Evolutionary conservation across 2,113 vertebrate species (phyloP).

Genomic region (Lontra canadensis): DNA sequence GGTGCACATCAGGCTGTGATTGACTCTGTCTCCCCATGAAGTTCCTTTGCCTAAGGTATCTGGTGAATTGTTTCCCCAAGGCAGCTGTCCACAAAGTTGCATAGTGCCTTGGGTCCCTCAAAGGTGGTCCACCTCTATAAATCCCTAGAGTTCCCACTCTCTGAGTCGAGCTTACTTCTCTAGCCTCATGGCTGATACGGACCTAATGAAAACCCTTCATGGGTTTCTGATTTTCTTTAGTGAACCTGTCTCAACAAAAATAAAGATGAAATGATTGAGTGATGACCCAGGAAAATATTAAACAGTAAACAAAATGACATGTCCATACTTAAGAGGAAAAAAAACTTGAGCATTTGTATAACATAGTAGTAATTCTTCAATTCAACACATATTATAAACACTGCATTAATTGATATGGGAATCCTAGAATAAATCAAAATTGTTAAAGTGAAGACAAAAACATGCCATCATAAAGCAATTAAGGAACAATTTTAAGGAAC

Average conservation of each 20-base stretch:
- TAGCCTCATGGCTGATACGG: background rate
- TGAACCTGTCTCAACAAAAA: background rate
- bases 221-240: background rate
- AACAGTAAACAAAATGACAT: background rate
- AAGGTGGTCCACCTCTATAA: background rate
- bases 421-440: background rate
- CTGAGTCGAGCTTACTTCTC: background rate
- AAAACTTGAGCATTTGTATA: background rate
- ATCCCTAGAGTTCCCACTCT: background rate
- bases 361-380: background rate
- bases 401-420: background rate
- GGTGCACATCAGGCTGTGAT: background rate
- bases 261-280: background rate
- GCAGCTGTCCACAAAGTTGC: background rate
- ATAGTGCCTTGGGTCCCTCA: background rate
- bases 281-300: background rate
- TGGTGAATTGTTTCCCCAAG: background rate
- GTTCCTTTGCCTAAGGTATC: background rate
- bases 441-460: background rate
- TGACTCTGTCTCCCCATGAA: background rate
- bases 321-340: background rate
- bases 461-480: background rate
- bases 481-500: background rate
- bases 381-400: background rate
- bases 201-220: background rate